Base-by-base conservation (phyloP, 2,113 vertebrate genomes). In the Eudorcas thomsonii region DNA sequence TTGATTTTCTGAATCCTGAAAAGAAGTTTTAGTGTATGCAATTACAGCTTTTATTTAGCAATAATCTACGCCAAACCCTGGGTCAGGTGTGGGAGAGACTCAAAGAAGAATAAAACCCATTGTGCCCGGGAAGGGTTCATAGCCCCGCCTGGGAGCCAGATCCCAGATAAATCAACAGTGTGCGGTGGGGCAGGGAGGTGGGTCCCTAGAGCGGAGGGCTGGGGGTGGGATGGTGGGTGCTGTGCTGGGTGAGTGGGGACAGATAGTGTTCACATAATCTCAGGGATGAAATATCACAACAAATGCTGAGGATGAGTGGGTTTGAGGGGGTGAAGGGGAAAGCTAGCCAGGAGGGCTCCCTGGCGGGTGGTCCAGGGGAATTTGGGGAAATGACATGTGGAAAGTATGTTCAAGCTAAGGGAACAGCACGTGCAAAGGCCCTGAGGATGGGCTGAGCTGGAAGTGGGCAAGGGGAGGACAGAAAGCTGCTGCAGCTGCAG, bases 1-100 rank as follows among this genome's bases (percentile, higher is more conserved):
- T 16, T 88, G 95, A 36, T 67, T 96, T 98, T 87, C 98, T 74
- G 92, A 60, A 71, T 86, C 86, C 95, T 80, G 80, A 80, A 62
- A 30, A 78, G 87, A 50, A 86, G 15, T 54, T 57, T 74, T 10
- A 45, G 71, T 19, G 80, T 21, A 19, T 54, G 71, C 71, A 90
- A 28, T 88, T 23, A 67, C 77, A 30, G 95, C 88, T 91, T 88
- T 80, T 94, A 87, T 71, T 59, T n/a, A 64, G 33, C 30, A 1
- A 3, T 57, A 36, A 59, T 43, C 74, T 28, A 11, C 0, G 30
- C 80, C 16, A 0, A 55, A 84, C 83, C 45, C 15, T 0, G 1
- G 94, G 62, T 48, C 64, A 39, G 71, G 52, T 4, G 12, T 81
- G 77, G 93, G 85, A 62, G 71, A 54, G 82, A 12, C n/a, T 1